Percentiles rank a stretch among this genome's conserved stretches.
Conservation (phyloP, 2,797 vertebrate species). For the Coregonus suidteri region DNA sequence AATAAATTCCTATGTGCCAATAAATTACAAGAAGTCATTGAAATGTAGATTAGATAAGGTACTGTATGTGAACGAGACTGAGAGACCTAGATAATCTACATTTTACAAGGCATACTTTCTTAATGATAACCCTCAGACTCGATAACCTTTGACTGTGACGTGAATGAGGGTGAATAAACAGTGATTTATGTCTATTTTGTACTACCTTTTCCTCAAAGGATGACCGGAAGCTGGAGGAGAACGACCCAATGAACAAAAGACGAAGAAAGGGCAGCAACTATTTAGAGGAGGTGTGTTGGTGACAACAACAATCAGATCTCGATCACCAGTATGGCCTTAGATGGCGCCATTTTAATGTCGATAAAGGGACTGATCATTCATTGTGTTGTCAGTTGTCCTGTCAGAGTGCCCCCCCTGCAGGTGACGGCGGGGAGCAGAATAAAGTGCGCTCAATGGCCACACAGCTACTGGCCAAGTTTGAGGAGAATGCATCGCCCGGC, state of each 20-base stretch:
- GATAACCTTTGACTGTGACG: not conserved
- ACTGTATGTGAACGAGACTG: no score
- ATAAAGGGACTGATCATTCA: not conserved
- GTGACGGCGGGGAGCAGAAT: conserved; percentile 78
- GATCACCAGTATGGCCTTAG: not conserved
- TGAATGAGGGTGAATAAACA: not conserved
- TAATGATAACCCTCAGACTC: not conserved
- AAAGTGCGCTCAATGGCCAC: conserved; percentile 95
- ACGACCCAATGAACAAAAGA: conserved; percentile 86
- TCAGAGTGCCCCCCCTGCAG: conserved; percentile 60
- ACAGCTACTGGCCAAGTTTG: conserved; percentile 93
- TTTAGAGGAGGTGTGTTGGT: conserved; percentile 84
- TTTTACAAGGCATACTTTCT: not conserved
- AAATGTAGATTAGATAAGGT: not conserved
- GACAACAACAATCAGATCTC: no score
- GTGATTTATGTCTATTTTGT: not conserved
- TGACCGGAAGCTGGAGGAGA: conserved; percentile 83
- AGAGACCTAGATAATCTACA: not conserved
- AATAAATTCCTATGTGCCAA: not conserved
- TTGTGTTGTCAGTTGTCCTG: conserved; percentile 52
- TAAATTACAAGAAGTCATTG: conserved; percentile 11
- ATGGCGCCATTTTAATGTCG: not conserved
- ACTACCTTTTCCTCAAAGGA: conserved; percentile 67
- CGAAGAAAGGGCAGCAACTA: conserved; percentile 80
- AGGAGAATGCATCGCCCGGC: conserved; percentile 77